phyloP scores from a whole-genome alignment of 2,113 vertebrate genomes.

The Cebidichthys violaceus region DNA sequence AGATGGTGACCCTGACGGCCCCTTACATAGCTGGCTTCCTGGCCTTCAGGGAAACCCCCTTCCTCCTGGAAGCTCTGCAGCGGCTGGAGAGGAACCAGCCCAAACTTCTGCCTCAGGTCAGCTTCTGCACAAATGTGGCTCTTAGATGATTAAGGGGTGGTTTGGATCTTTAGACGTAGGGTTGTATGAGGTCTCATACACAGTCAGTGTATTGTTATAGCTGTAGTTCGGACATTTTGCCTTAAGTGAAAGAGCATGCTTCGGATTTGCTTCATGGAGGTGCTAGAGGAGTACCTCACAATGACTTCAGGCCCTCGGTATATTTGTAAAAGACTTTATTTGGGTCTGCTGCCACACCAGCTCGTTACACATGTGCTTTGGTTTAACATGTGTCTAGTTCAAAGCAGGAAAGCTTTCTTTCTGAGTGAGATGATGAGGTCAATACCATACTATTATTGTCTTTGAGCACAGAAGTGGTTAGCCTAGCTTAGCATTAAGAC shows the following conservation, averaged over 20 bases:
- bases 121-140: background rate
- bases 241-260: background rate
- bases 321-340: no score
- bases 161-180: background rate
- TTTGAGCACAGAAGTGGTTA: background rate
- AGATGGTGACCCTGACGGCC: conserved; percentile 86
- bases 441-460: no score
- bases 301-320: background rate
- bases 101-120: conserved; percentile 89
- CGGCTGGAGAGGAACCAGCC: conserved; percentile 82
- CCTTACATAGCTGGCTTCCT: conserved; percentile 93
- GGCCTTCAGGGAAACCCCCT: conserved; percentile 92
- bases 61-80: conserved; percentile 87
- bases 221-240: background rate
- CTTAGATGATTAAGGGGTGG: background rate
- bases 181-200: background rate
- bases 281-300: background rate
- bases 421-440: background rate
- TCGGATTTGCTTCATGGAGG: background rate
- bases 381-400: no score
- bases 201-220: no score
- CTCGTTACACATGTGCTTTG: no score
- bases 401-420: background rate
- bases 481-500: background rate
- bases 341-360: no score